Conservation (phyloP, 2,888 invertebrate species). For the Escarpia spicata region DNA sequence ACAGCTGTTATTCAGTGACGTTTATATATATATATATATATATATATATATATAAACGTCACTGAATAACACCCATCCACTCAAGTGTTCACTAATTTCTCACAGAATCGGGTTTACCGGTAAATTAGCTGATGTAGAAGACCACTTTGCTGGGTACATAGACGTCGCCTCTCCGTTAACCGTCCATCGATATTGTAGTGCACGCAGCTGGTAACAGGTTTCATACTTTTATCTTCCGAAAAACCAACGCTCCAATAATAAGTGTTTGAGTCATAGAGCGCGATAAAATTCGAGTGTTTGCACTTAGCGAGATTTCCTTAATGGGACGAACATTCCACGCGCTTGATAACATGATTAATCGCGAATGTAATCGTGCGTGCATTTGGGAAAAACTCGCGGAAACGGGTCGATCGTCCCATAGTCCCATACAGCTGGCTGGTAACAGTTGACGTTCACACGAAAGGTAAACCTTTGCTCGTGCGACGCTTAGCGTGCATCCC, state of each 20-base stretch:
- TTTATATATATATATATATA: too few relatives aligned
- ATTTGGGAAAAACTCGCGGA: background rate
- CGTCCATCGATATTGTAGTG: background rate
- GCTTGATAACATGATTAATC: background rate
- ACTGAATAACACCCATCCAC: background rate
- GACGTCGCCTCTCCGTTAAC: background rate
- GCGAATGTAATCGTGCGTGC: background rate
- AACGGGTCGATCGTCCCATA: background rate
- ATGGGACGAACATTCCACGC: background rate
- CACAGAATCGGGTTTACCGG: background rate
- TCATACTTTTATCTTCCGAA: background rate
- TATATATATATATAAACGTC: too few relatives aligned
- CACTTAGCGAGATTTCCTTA: background rate
- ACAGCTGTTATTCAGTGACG: too few relatives aligned
- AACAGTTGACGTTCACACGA: background rate
- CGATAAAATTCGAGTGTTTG: constrained; percentile 7
- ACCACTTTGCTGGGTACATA: background rate
- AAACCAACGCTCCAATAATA: background rate
- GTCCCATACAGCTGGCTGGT: background rate
- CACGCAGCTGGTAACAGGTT: background rate
- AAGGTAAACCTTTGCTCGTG: background rate
- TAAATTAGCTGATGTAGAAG: background rate
- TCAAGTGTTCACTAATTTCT: background rate
- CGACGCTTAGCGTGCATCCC: too few relatives aligned
- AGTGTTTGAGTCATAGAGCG: background rate